Evolutionary conservation across 1,140 invertebrate species (phyloP).

Genomic region (Pseudomyrmex gracilis): DNA sequence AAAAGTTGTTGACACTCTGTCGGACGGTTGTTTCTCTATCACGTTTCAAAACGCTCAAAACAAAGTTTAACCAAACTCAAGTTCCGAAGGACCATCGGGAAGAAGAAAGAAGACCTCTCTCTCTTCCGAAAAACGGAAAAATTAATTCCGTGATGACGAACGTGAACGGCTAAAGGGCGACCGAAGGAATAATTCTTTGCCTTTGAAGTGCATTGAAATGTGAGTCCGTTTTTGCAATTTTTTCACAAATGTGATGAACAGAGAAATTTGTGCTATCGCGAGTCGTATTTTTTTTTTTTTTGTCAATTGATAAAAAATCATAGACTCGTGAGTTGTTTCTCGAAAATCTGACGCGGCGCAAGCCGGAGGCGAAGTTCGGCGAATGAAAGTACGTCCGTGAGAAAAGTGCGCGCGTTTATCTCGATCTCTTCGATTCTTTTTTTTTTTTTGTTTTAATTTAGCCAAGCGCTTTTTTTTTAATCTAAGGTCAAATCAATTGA

Average conservation of each 20-base stretch:
- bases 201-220: constrained; percentile 24
- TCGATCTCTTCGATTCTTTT: no score
- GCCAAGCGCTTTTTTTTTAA: background rate
- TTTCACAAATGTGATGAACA: background rate
- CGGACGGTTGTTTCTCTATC: background rate
- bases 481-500: background rate
- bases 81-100: constrained; percentile 23
- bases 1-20: constrained; percentile 64
- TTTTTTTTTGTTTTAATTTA: background rate
- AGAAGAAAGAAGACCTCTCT: background rate
- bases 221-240: constrained; percentile 2
- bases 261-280: background rate
- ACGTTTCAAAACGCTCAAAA: background rate
- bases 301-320: background rate
- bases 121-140: background rate
- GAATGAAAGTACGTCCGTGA: no score
- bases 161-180: background rate
- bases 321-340: background rate
- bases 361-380: background rate
- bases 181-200: background rate
- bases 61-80: background rate
- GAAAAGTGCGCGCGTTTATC: no score
- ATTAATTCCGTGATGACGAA: constrained; percentile 47
- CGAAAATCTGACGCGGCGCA: background rate
- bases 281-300: background rate